Evolutionary conservation across 2,797 vertebrate genomes (phyloP).

Genomic region (Pristis pectinata): DNA sequence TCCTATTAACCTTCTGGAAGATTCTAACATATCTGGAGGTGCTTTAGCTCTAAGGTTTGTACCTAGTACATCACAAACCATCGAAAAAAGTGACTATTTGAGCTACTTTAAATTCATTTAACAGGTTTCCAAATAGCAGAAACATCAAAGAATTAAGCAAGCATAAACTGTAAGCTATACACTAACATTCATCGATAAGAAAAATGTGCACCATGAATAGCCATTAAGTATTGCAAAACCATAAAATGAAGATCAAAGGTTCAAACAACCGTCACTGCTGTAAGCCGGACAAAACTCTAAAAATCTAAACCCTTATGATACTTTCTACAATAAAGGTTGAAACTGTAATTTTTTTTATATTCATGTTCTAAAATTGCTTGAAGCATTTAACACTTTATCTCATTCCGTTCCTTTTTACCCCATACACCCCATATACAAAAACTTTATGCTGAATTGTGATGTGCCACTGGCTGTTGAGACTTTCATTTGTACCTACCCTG

Average conservation of each 20-base stretch:
- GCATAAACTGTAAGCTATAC: background rate
- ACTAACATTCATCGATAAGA: background rate
- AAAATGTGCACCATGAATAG: background rate
- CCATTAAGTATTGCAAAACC: background rate
- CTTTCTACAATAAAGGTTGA: background rate
- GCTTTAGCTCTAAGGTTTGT: background rate
- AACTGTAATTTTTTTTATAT: background rate
- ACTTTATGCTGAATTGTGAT: background rate
- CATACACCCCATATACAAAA: background rate
- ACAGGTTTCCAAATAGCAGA: background rate
- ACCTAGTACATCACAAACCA: background rate
- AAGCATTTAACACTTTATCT: background rate
- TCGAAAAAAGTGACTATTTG: background rate
- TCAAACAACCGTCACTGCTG: background rate
- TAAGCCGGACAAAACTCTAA: too few species aligned
- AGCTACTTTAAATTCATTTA: background rate
- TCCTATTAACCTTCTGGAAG: background rate
- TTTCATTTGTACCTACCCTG: background rate
- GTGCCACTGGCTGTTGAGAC: background rate
- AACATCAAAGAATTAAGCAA: background rate
- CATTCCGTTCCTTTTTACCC: background rate
- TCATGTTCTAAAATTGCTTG: slow-evolving; percentile 5
- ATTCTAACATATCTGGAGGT: background rate
- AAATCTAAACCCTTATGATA: background rate
- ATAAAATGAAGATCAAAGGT: background rate